Evolutionary conservation across 2,888 invertebrate species (phyloP), one percentile per base, ranked within the genome.

Genomic region (Drosophila anomelani): DNA sequence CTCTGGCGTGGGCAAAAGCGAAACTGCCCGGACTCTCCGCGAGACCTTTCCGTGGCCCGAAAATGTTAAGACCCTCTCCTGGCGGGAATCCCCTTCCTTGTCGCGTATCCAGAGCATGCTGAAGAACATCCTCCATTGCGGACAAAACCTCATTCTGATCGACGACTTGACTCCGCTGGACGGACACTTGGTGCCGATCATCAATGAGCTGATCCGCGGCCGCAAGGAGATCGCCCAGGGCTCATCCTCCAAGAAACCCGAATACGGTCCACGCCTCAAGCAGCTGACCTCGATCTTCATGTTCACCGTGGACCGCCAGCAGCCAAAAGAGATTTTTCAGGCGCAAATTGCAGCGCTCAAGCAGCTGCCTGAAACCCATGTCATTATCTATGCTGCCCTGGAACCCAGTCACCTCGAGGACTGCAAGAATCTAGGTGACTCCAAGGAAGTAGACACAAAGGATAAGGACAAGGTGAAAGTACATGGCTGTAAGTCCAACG

Each of bases 401-500:
- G 62, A 81, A 15, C 15, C 46, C 26, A 20, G 51, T 3, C 88
- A 92, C 61, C 46, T 92, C 34, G 73, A 62, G 20, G 79, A 80
- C 17, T 92, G 92, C 61, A 80, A 34, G 20, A 34, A 51, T 15
- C 15, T 15, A 9, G 17, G 91, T 34, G 70, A 58, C 4, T 75
- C 84, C 26, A 90, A 90, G 60, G 78, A 81, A 2, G 46, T 61
- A 83, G 32, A 32, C 32, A 8, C 13, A 84, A 85, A 51, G 34
- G 81, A 91, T 69, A 12, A 2, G 1, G 15, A 26, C 9, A 15
- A n/a, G 26, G 78, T 79, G 0, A n/a, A 38, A 0, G 69, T 74
- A 15, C 88, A 90, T 0, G 92, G 92, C 0, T 92, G 92, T 75
- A 92, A 92, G 76, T 85, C 82, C 23, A 90, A 90, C 5, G 79